phyloP scores from a whole-genome alignment of 2,113 vertebrate species.

The Cyprinodon variegatus region DNA sequence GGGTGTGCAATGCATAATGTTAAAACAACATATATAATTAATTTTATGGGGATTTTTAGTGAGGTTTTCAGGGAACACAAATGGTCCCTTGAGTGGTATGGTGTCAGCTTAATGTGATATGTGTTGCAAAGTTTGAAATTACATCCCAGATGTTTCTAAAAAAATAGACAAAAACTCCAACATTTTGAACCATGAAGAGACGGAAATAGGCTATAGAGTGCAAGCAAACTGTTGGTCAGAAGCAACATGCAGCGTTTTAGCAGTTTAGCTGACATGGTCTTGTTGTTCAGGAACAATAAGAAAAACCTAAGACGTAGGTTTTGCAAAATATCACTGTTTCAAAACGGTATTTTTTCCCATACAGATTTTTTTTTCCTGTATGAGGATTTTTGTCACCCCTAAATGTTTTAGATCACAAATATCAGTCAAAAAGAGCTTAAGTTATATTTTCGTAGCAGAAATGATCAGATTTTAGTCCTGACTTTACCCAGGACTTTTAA shows the following conservation, averaged over 20 bases:
- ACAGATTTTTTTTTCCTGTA: background rate
- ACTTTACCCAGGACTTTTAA: too few relatives aligned
- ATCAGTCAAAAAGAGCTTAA: background rate
- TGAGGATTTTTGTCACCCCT: background rate
- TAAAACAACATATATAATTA: conserved; percentile 74
- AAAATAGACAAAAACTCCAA: conserved; percentile 62
- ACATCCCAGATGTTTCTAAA: conserved; percentile 69
- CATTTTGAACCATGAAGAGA: background rate
- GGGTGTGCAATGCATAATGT: conserved; percentile 53
- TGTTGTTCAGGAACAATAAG: background rate
- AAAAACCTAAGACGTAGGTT: background rate
- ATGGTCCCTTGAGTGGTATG: conserved; percentile 58
- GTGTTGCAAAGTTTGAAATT: conserved; percentile 36
- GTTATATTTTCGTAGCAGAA: background rate
- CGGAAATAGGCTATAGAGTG: background rate
- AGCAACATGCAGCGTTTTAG: background rate
- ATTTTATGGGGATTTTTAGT: conserved; percentile 67
- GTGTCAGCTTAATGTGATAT: conserved; percentile 33
- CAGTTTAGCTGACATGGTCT: background rate
- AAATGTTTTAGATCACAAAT: background rate
- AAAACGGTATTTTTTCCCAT: background rate
- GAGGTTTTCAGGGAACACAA: conserved; percentile 70
- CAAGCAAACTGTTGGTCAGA: background rate
- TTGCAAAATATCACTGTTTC: background rate
- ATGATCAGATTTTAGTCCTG: too few relatives aligned